phyloP scores from a whole-genome alignment of 2,888 invertebrate genomes.

The Iphiclides podalirius region DNA sequence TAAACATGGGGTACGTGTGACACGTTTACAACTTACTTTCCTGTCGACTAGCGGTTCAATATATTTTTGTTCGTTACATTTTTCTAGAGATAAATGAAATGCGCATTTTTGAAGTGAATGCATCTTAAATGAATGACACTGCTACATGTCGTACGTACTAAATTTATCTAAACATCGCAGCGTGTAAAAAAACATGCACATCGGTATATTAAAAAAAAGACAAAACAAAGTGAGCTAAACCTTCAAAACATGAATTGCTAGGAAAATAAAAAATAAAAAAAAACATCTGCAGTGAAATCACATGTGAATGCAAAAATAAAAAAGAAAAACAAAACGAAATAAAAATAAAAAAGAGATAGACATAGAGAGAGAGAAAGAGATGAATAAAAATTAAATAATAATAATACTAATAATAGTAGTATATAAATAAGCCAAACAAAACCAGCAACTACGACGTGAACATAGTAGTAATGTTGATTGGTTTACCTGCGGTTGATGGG shows the following conservation, averaged over 20 bases:
- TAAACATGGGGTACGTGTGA: not conserved
- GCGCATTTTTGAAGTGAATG: constrained; percentile 56
- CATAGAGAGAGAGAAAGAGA: not conserved
- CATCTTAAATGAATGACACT: constrained; percentile 6
- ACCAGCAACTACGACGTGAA: constrained; percentile 52
- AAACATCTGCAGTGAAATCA: constrained; percentile 76
- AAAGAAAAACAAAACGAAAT: constrained; percentile 67
- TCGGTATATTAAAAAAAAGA: constrained; percentile 10
- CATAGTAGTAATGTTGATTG: constrained; percentile 37
- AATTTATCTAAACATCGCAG: constrained; percentile 4
- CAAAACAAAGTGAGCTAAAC: constrained; percentile 20
- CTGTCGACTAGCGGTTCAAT: not conserved
- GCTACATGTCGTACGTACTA: constrained; percentile 7
- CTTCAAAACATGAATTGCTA: constrained; percentile 67
- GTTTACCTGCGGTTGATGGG: constrained; percentile 59
- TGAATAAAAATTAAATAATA: constrained; percentile 1
- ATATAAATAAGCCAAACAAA: constrained; percentile 76
- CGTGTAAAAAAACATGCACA: constrained; percentile 48
- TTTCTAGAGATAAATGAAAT: constrained; percentile 58
- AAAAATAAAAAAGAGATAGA: not conserved
- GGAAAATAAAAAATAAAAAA: constrained; percentile 40
- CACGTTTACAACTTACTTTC: not conserved
- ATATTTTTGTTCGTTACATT: not conserved
- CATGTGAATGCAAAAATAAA: constrained; percentile 75
- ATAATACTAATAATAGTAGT: constrained; percentile 35